Evolutionary conservation across 1,140 invertebrate genomes (phyloP).

Genomic region (Pentalonia nigronervosa): DNA sequence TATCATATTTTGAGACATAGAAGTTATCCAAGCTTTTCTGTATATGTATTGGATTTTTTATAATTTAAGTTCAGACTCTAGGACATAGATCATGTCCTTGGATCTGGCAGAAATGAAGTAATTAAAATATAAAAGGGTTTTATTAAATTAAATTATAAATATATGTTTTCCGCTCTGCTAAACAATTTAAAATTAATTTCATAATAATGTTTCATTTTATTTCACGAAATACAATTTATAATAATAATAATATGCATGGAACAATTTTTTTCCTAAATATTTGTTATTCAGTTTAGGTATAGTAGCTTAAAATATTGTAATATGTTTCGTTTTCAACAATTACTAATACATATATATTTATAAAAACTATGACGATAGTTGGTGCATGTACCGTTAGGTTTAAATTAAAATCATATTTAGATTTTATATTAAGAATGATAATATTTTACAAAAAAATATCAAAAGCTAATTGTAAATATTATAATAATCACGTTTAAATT

Average conservation of each 20-base stretch:
- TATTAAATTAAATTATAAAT: neutral
- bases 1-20: neutral
- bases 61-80: neutral
- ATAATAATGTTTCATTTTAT: neutral
- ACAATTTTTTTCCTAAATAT: neutral
- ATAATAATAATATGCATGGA: neutral
- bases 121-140: neutral
- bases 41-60: neutral
- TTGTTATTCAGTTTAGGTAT: neutral
- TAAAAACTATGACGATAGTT: neutral
- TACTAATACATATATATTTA: neutral
- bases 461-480: neutral
- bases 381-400: neutral
- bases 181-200: neutral
- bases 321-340: neutral
- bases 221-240: neutral
- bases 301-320: neutral
- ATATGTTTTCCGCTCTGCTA: too few relatives aligned
- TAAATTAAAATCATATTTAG: neutral
- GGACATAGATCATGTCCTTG: neutral
- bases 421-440: neutral
- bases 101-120: neutral
- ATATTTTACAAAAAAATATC: neutral
- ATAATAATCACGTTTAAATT: neutral
- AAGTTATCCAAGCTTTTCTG: neutral